Evolutionary conservation across 2,113 vertebrate genomes (phyloP), one percentile per base, ranked within the genome.

Genomic region (Mugil cephalus): DNA sequence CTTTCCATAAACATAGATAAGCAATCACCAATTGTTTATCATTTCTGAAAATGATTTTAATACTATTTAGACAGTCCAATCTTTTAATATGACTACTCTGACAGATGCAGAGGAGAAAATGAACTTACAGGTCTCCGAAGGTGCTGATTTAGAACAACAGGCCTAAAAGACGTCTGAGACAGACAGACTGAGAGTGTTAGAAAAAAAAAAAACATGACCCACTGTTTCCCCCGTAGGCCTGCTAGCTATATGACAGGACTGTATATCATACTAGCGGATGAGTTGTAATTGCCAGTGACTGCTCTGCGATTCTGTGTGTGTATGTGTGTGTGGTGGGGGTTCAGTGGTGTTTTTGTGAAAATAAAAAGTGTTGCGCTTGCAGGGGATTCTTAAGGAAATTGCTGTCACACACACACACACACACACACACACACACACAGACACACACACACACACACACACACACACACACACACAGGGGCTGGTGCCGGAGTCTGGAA

Each of bases 361-460:
- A 95, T 93, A 92, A 91, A 83, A 94, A 94, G 93, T 92, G 94
- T 93, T 88, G 88, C 87, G 75, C 93, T 95, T 88, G 91, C 89
- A 90, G 87, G 69, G 87, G 94, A 95, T 96, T 96, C 94, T 95
- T 95, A 86, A 95, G 95, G 94, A 97, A 97, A 96, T 95, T 92
- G 85, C 90, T 93, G 92, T 95, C 91, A 89, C 95, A 94, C 93
- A 85, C 21, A 10, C 80, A 54, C 59, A 30, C 24, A 30, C 24
- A 30, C 24, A 5, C 24, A 30, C 24, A 30, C 24, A 30, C 24
- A 30, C 24, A 30, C 24, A 30, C 24, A 30, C 93, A 86, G 18
- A 10, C 80, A 54, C 93, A 85, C 21, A 10, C 80, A 54, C 59
- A 30, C 24, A 30, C 24, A 30, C 24, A 5, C 24, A 30, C 24